Conservation (phyloP, 2,113 vertebrate species). For the Ageneiosus marmoratus region DNA sequence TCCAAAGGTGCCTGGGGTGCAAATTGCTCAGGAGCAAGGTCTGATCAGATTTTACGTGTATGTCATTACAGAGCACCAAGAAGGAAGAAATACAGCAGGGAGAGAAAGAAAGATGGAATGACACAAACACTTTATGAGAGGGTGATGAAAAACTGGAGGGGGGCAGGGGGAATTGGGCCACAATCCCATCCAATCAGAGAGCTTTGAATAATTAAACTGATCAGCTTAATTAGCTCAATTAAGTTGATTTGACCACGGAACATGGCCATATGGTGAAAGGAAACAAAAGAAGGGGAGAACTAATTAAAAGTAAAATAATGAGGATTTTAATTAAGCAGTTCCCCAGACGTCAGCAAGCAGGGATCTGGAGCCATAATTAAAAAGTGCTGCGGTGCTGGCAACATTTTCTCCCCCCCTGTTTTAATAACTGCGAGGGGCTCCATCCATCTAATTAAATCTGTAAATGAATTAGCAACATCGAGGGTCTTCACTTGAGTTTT, state of each 20-base stretch:
- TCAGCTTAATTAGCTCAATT: slow-evolving; percentile 74
- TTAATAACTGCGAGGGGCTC: slow-evolving; percentile 67
- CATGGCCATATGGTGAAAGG: slow-evolving; percentile 69
- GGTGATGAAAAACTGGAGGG: slow-evolving; percentile 26
- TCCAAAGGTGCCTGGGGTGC: neutral
- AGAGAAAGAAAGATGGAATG: slow-evolving; percentile 36
- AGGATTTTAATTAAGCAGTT: slow-evolving; percentile 73
- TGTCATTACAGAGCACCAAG: neutral
- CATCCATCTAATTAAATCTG: slow-evolving; percentile 72
- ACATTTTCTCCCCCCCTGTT: slow-evolving; percentile 60
- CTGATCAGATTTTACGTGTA: slow-evolving; percentile 6
- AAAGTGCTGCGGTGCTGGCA: slow-evolving; percentile 67
- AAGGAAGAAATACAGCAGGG: neutral
- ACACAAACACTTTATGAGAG: slow-evolving; percentile 51
- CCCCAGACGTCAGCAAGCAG: slow-evolving; percentile 69
- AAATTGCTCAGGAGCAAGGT: neutral
- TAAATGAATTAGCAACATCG: slow-evolving; percentile 69
- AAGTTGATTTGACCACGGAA: slow-evolving; percentile 72
- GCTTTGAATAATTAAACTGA: slow-evolving; percentile 73
- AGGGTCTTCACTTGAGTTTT: slow-evolving; percentile 56
- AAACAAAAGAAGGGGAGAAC: slow-evolving; percentile 72
- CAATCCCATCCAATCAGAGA: slow-evolving; percentile 64
- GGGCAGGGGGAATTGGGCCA: slow-evolving; percentile 22
- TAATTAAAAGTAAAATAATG: slow-evolving; percentile 74
- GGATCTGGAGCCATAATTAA: slow-evolving; percentile 70